Evolutionary conservation across 2,797 vertebrate genomes (phyloP).

Genomic region (Myoxocephalus aenaeus): DNA sequence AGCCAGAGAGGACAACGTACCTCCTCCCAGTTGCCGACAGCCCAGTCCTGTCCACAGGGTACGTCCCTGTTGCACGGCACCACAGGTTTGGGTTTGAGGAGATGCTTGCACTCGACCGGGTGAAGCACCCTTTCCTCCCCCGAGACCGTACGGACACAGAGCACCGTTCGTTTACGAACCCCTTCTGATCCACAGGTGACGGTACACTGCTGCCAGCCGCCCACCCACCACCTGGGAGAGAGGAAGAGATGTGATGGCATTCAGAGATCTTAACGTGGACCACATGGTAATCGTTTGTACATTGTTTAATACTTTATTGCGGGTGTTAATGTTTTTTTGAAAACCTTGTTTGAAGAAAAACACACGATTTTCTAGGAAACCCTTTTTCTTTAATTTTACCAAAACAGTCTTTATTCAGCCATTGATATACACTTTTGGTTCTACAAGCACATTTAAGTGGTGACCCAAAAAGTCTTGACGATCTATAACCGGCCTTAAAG

Average conservation of each 20-base stretch:
- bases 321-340: neutral
- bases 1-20: slow-evolving; percentile 64
- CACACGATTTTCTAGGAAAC: neutral
- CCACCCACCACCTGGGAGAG: slow-evolving; percentile 93
- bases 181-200: slow-evolving; percentile 90
- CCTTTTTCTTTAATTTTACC: neutral
- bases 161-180: slow-evolving; percentile 89
- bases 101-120: slow-evolving; percentile 88
- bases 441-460: neutral
- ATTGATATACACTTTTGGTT: neutral
- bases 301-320: neutral
- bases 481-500: neutral
- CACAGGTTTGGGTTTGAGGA: slow-evolving; percentile 91
- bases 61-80: slow-evolving; percentile 93
- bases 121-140: slow-evolving; percentile 93
- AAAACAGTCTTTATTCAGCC: neutral
- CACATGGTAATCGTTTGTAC: neutral
- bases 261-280: neutral
- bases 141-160: slow-evolving; percentile 91
- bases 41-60: slow-evolving; percentile 92
- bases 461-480: neutral
- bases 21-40: slow-evolving; percentile 92
- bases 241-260: slow-evolving; percentile 1
- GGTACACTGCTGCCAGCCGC: slow-evolving; percentile 95
- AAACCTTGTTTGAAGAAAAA: slow-evolving; percentile 1